These are phyloP conservation scores for Lutraria lutraria DNA, from an alignment of 2,888 invertebrate genomes.

Conservation along the genomic window DNA sequence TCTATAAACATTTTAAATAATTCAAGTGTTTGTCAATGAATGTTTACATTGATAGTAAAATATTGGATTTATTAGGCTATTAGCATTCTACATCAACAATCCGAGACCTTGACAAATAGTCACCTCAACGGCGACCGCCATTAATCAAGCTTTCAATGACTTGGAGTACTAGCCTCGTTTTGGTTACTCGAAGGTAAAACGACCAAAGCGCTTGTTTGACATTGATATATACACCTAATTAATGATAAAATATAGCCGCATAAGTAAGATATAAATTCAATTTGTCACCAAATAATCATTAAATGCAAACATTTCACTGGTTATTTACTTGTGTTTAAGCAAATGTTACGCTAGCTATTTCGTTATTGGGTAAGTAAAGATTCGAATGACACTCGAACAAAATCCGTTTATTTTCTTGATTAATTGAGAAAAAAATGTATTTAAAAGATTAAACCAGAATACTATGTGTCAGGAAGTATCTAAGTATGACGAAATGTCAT, in stretches of 20 bases:
- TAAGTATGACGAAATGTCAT: too few relatives aligned
- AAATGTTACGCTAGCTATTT: too few relatives aligned
- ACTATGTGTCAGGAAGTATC: too few relatives aligned
- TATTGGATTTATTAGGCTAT: slow-evolving; percentile 31
- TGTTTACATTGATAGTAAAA: slow-evolving; percentile 40
- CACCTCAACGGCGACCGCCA: not conserved
- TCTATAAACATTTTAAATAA: slow-evolving; percentile 21
- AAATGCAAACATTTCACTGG: not conserved
- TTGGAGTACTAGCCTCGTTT: slow-evolving; percentile 14
- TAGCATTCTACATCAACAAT: slow-evolving; percentile 3
- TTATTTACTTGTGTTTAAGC: not conserved
- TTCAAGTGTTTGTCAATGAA: slow-evolving; percentile 35
- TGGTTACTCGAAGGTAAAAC: not conserved
- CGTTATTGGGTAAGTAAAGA: too few relatives aligned
- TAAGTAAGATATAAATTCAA: not conserved
- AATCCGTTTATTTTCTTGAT: too few relatives aligned
- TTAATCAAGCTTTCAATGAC: slow-evolving; percentile 17
- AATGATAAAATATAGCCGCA: slow-evolving; percentile 11
- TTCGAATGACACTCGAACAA: too few relatives aligned
- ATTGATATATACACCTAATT: not conserved
- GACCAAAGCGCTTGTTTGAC: not conserved
- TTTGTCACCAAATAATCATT: not conserved
- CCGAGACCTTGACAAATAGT: not conserved
- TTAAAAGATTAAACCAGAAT: too few relatives aligned
- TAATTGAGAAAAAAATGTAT: too few relatives aligned